phyloP scores from a whole-genome alignment of 2,797 vertebrate genomes.

The Cuculus canorus region DNA sequence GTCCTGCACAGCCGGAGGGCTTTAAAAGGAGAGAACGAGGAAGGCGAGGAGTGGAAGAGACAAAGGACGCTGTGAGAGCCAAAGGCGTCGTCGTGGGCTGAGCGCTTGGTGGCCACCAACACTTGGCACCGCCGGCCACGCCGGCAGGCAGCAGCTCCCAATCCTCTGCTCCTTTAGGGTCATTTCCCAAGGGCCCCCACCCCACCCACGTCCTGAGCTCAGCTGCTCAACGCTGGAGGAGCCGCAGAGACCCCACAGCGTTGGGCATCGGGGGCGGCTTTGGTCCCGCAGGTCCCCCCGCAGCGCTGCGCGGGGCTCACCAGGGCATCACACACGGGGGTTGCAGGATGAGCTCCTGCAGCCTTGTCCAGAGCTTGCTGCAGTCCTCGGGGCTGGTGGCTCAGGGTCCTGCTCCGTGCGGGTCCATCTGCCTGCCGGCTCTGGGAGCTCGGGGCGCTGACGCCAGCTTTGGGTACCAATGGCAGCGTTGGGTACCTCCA shows the following conservation, averaged over 20 bases:
- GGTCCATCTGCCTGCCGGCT: no score
- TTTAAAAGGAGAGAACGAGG: conserved; percentile 52
- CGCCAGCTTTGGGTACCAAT: not conserved
- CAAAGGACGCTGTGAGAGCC: not conserved
- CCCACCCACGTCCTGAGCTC: not conserved
- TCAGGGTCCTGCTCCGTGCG: rapidly evolving
- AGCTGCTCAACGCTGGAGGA: not conserved
- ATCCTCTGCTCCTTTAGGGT: rapidly evolving
- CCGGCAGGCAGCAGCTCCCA: rapidly evolving
- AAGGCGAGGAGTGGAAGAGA: not conserved
- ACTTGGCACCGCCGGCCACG: rapidly evolving
- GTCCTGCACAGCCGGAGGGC: not conserved
- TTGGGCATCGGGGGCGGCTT: not conserved
- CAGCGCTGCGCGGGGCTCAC: not conserved
- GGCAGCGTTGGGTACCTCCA: not conserved
- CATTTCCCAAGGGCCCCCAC: rapidly evolving
- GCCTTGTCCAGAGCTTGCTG: not conserved
- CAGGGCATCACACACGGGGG: not conserved
- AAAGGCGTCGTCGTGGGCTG: not conserved
- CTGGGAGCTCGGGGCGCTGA: no score
- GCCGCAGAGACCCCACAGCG: not conserved
- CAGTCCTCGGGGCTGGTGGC: not conserved
- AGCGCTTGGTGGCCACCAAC: rapidly evolving
- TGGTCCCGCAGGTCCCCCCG: rapidly evolving
- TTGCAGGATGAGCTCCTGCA: not conserved